Percentiles rank a stretch among this genome's conserved stretches.
These are phyloP conservation scores for Pterocles gutturalis DNA, from an alignment of 2,113 vertebrate genomes.

Conservation along the genomic window DNA sequence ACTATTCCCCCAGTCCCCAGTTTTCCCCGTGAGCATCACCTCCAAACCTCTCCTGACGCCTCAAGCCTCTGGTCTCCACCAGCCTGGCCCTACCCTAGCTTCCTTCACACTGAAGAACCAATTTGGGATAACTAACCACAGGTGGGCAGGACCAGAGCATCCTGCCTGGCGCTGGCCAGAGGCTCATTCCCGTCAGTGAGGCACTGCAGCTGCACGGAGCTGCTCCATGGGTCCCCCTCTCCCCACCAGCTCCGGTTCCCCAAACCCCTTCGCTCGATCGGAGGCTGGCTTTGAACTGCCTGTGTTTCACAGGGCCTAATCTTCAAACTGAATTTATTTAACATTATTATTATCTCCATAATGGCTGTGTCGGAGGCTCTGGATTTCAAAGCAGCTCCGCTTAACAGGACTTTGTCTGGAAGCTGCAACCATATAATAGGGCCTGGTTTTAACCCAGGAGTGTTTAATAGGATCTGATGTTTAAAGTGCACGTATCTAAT, in stretches of 20 bases:
- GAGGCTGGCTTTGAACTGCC: slow-evolving; percentile 17
- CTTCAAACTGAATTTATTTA: slow-evolving; percentile 42
- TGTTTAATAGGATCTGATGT: slow-evolving; percentile 54
- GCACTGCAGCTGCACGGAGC: not conserved
- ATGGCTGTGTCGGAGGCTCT: slow-evolving; percentile 16
- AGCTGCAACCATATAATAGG: not conserved
- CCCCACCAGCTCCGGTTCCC: not conserved
- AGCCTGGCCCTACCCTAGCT: not conserved
- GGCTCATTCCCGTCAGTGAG: not conserved
- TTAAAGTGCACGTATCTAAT: not conserved
- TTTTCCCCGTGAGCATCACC: not conserved
- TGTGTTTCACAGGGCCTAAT: not conserved
- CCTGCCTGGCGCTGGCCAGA: not conserved
- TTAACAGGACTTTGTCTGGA: slow-evolving; percentile 32
- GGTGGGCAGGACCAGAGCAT: not conserved
- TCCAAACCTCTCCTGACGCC: not conserved
- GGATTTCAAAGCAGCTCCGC: slow-evolving; percentile 56
- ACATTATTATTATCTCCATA: slow-evolving; percentile 3
- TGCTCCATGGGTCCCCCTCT: not conserved
- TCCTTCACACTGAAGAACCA: not conserved
- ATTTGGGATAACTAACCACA: not conserved
- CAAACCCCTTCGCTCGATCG: not conserved
- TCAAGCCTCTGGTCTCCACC: not conserved
- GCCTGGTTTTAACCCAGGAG: slow-evolving; percentile 1
- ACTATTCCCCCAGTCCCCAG: not conserved